Evolutionary conservation across 2,888 invertebrate genomes (phyloP).

Genomic region (Drosophila austrosaltans): DNA sequence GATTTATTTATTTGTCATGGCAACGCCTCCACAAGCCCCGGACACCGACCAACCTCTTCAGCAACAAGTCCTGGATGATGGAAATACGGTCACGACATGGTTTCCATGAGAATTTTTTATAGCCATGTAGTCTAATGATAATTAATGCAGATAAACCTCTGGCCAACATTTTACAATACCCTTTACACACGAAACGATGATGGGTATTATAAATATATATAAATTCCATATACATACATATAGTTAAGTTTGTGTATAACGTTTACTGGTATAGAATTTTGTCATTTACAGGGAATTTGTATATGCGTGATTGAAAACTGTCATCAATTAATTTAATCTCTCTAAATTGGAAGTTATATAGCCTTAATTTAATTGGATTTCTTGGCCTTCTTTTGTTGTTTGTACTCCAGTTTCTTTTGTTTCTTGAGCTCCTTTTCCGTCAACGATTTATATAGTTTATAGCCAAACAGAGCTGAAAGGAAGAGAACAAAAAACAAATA

Average conservation of each 20-base stretch:
- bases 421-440: slow-evolving; percentile 90
- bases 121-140: slow-evolving; percentile 42
- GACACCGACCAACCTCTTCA: slow-evolving; percentile 15
- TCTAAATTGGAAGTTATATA: slow-evolving; percentile 24
- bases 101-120: slow-evolving; percentile 35
- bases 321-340: slow-evolving; percentile 55
- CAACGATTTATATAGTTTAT: slow-evolving; percentile 92
- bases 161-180: slow-evolving; percentile 12
- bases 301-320: slow-evolving; percentile 1
- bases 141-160: slow-evolving; percentile 32
- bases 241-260: slow-evolving; percentile 37
- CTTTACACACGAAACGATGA: slow-evolving; percentile 15
- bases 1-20: slow-evolving; percentile 59
- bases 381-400: slow-evolving; percentile 92
- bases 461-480: slow-evolving; percentile 92
- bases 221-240: slow-evolving; percentile 27
- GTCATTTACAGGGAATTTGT: slow-evolving; percentile 59
- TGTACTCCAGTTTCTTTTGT: slow-evolving; percentile 92
- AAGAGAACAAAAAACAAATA: slow-evolving; percentile 43
- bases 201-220: slow-evolving; percentile 35
- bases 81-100: slow-evolving; percentile 55
- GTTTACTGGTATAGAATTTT: slow-evolving; percentile 46
- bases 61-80: slow-evolving; percentile 52
- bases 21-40: slow-evolving; percentile 41
- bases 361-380: slow-evolving; percentile 64